A percentile compares a stretch with the other conserved stretches of the same genome.
phyloP scores from a whole-genome alignment of 2,888 invertebrate species.

The Empis livida region DNA sequence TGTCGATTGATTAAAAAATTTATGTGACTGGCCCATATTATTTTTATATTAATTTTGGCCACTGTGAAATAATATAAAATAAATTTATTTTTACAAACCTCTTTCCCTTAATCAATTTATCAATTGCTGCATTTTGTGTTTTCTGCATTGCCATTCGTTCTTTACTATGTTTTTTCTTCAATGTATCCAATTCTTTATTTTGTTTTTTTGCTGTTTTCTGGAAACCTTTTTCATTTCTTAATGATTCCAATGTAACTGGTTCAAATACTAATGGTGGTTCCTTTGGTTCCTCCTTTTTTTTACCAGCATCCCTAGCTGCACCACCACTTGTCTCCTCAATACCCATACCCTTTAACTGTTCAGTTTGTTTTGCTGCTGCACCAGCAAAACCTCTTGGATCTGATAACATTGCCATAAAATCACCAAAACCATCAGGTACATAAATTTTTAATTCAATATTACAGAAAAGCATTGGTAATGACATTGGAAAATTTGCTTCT shows the following conservation, averaged over 20 bases:
- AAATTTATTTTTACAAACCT: constrained; percentile 46
- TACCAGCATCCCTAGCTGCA: constrained; percentile 48
- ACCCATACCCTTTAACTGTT: constrained; percentile 91
- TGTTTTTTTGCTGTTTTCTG: constrained; percentile 89
- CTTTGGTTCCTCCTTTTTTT: constrained; percentile 61
- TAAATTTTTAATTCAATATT: constrained; percentile 99
- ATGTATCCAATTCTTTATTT: constrained; percentile 84
- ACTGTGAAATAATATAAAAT: background rate
- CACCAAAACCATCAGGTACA: constrained; percentile 97
- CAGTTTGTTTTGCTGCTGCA: constrained; percentile 72
- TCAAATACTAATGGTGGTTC: constrained; percentile 71
- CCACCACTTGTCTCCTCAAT: constrained; percentile 66
- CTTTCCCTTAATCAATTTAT: constrained; percentile 88
- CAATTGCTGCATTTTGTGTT: constrained; percentile 78
- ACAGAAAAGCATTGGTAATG: constrained; percentile 96
- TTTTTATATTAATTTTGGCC: background rate
- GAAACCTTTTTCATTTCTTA: constrained; percentile 82
- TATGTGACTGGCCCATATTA: too few relatives aligned
- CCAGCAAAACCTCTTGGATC: constrained; percentile 88
- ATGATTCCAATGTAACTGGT: constrained; percentile 75
- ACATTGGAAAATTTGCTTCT: constrained; percentile 98
- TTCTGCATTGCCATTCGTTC: constrained; percentile 86
- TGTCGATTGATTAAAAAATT: too few relatives aligned
- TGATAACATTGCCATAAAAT: constrained; percentile 95
- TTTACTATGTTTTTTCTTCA: constrained; percentile 87